Conservation (phyloP, 2,797 vertebrate genomes). For the Falco concolor region DNA sequence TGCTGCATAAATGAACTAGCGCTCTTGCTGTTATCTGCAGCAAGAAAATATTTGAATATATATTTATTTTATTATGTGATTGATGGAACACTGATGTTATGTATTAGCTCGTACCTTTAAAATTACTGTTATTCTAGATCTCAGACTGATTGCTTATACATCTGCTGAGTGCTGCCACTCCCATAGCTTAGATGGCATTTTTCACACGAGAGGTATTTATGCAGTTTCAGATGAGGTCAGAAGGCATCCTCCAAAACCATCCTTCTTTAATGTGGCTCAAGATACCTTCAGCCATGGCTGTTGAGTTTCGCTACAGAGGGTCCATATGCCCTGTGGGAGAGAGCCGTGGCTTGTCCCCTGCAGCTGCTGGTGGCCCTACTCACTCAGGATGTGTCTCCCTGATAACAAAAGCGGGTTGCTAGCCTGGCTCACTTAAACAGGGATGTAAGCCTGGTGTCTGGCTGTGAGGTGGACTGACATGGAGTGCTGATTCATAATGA, state of each 20-base stretch:
- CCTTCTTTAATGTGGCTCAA: not conserved
- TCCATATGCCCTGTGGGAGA: not conserved
- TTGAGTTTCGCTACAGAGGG: not conserved
- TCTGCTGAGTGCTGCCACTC: not conserved
- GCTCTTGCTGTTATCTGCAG: constrained; percentile 72
- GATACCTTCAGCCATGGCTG: not conserved
- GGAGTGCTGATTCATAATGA: not conserved
- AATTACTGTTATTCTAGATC: not conserved
- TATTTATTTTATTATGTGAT: not conserved
- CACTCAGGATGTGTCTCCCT: no score
- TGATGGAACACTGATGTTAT: not conserved
- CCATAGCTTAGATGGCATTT: not conserved
- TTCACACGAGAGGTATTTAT: not conserved
- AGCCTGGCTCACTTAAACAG: fast-evolving
- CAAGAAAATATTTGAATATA: not conserved
- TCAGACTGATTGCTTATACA: not conserved
- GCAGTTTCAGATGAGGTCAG: not conserved
- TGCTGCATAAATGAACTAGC: constrained; percentile 79
- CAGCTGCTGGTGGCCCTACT: not conserved
- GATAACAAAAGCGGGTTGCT: not conserved
- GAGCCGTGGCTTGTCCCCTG: not conserved
- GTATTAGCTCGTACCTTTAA: not conserved
- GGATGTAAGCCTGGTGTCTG: not conserved
- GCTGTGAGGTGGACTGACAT: not conserved
- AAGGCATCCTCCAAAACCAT: not conserved